phyloP scores from a whole-genome alignment of 2,888 invertebrate species.

The Micropterix aruncella region DNA sequence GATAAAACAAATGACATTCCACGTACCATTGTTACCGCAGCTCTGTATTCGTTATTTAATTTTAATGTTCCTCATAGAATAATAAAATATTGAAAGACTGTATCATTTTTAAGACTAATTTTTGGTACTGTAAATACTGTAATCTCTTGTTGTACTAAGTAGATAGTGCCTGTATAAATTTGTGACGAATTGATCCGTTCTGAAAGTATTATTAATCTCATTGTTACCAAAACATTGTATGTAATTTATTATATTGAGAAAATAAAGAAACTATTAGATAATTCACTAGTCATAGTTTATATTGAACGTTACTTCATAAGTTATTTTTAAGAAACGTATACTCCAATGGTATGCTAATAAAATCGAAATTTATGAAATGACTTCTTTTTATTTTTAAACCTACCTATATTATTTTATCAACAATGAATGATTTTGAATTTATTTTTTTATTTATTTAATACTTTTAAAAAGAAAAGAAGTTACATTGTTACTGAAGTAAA shows the following conservation, averaged over 20 bases:
- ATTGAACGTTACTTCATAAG: background rate
- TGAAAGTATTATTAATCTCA: too few relatives aligned
- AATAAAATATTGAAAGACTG: background rate
- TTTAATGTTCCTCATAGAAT: background rate
- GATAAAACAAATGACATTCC: background rate
- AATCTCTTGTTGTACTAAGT: too few relatives aligned
- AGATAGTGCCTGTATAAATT: too few relatives aligned
- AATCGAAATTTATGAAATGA: too few relatives aligned
- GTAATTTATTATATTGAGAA: background rate
- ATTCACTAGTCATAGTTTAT: background rate
- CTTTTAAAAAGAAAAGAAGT: too few relatives aligned
- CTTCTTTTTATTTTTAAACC: too few relatives aligned
- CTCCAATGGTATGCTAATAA: too few relatives aligned
- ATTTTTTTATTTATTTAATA: background rate
- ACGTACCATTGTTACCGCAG: background rate
- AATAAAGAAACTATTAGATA: too few relatives aligned
- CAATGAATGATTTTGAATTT: background rate
- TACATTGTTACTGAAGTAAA: too few relatives aligned
- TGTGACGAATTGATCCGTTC: too few relatives aligned
- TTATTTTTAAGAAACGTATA: background rate
- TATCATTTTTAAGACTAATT: background rate
- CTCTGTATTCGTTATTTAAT: background rate
- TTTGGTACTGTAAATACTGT: too few relatives aligned
- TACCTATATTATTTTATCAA: background rate
- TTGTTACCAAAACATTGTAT: slow-evolving; percentile 38